Evolutionary conservation across 2,797 vertebrate species (phyloP).

Genomic region (Myotis pilosus): DNA sequence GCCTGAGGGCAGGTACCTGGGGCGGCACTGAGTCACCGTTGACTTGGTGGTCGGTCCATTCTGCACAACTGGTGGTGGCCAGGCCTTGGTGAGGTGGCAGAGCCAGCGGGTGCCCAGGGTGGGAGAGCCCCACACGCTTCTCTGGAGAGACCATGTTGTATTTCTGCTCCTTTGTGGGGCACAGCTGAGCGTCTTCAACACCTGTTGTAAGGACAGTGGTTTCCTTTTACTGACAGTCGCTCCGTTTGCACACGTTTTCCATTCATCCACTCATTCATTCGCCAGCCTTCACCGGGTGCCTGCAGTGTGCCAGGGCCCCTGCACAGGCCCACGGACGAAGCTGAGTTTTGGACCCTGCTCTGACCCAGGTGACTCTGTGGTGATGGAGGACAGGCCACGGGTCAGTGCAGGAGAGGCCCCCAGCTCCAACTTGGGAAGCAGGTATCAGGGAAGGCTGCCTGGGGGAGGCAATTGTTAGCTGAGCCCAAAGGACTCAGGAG

Average conservation of each 20-base stretch:
- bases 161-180: neutral
- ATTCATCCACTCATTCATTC: neutral
- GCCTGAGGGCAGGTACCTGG: neutral
- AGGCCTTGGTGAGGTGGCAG: neutral
- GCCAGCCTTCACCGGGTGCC: accelerated
- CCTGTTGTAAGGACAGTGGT: too few relatives aligned
- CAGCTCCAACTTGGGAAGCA: neutral
- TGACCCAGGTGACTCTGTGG: neutral
- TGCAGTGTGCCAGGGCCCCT: neutral
- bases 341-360: neutral
- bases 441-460: neutral
- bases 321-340: neutral
- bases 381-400: neutral
- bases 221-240: neutral
- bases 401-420: neutral
- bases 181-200: neutral
- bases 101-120: too few relatives aligned
- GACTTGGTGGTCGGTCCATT: neutral
- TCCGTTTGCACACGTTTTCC: neutral
- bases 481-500: neutral
- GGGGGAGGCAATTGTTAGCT: neutral
- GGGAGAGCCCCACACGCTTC: neutral
- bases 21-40: neutral
- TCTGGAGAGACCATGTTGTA: neutral
- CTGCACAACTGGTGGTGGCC: neutral